Evolutionary conservation across 1,140 invertebrate genomes (phyloP).

Genomic region (Bombus fervidus): DNA sequence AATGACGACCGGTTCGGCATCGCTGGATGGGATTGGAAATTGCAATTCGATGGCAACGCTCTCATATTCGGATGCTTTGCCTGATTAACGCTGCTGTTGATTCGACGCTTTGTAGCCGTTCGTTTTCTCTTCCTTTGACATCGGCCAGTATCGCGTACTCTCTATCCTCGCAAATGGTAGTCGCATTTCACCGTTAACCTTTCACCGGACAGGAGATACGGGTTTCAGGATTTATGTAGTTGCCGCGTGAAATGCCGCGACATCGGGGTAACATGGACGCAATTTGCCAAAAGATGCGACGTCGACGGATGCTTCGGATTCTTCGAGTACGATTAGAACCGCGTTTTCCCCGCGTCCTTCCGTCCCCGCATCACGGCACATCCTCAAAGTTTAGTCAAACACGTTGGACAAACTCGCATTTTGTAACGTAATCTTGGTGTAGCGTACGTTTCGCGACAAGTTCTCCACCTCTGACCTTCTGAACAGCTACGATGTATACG

Average conservation of each 20-base stretch:
- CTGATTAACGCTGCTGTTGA: constrained; percentile 5
- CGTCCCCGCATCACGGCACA: too few relatives aligned
- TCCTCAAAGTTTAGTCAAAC: not conserved
- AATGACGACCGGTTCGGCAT: not conserved
- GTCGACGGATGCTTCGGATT: not conserved
- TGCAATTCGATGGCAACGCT: not conserved
- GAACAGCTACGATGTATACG: not conserved
- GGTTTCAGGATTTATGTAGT: not conserved
- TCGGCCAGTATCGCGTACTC: not conserved
- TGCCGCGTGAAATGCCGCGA: too few relatives aligned
- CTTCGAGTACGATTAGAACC: not conserved
- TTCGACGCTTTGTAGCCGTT: not conserved
- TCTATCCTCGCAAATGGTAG: not conserved
- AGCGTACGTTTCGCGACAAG: not conserved
- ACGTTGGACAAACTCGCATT: not conserved
- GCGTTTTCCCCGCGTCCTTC: too few relatives aligned
- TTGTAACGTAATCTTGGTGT: not conserved
- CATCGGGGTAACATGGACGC: too few relatives aligned
- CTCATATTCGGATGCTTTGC: not conserved
- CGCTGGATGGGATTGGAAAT: not conserved
- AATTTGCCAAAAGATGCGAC: too few relatives aligned
- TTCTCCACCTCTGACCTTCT: too few relatives aligned
- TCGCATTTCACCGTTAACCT: not conserved
- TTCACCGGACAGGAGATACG: not conserved
- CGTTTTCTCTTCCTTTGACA: not conserved